Conservation (phyloP, 1,140 invertebrate genomes). For the Listronotus bonariensis region DNA sequence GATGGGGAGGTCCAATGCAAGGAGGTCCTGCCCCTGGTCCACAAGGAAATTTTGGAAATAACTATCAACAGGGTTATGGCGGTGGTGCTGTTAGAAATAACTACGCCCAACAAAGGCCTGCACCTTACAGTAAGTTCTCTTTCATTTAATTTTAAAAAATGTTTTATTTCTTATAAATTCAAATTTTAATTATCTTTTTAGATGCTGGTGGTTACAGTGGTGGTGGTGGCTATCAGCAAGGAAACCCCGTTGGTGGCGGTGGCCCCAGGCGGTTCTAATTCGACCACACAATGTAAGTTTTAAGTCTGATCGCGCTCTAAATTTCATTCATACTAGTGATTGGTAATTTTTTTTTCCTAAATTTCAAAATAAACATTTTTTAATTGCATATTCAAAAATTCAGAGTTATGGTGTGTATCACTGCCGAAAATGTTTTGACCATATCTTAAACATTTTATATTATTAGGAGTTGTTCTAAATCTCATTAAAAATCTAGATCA, state of each 20-base stretch:
- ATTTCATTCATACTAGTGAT: too few relatives aligned
- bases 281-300: too few relatives aligned
- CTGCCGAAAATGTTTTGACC: too few relatives aligned
- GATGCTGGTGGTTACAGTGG: constrained; percentile 47
- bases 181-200: constrained; percentile 32
- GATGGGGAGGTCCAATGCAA: constrained; percentile 57
- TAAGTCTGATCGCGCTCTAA: too few relatives aligned
- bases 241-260: not conserved
- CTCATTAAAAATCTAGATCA: too few relatives aligned
- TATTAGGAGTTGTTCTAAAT: too few relatives aligned
- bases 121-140: constrained; percentile 65
- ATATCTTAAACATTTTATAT: too few relatives aligned
- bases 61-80: constrained; percentile 75
- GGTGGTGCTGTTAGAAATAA: constrained; percentile 67
- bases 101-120: constrained; percentile 66
- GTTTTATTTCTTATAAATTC: constrained; percentile 30
- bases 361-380: too few relatives aligned
- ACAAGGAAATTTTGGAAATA: constrained; percentile 69
- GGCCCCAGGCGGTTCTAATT: not conserved
- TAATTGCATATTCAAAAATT: too few relatives aligned
- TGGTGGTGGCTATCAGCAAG: constrained; percentile 28
- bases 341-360: too few relatives aligned
- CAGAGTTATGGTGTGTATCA: too few relatives aligned
- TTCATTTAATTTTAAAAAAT: constrained; percentile 33
- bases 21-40: constrained; percentile 58